phyloP scores from a whole-genome alignment of 2,888 invertebrate species.

The Pimpla rufipes region DNA sequence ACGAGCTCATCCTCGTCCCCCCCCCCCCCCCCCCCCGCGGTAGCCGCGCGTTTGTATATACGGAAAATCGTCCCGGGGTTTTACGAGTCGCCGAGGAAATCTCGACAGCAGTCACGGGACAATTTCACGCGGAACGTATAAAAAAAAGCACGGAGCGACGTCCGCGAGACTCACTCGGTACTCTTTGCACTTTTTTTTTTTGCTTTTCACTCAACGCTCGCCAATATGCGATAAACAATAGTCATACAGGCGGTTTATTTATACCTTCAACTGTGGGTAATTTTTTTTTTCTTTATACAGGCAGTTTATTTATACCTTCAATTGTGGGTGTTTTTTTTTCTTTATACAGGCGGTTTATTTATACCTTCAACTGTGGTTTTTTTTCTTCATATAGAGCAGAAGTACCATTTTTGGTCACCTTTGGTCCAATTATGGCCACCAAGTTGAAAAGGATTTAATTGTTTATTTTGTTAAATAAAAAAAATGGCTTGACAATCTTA shows the following conservation, averaged over 20 bases:
- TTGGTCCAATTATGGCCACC: too few species aligned
- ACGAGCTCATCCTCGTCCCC: constrained; percentile 29
- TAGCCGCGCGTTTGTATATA: constrained; percentile 21
- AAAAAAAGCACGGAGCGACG: constrained; percentile 63
- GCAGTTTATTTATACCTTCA: constrained; percentile 20
- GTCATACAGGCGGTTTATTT: constrained; percentile 19
- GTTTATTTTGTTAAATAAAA: too few species aligned
- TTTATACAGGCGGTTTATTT: constrained; percentile 14
- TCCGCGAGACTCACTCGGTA: constrained; percentile 41
- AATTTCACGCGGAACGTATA: constrained; percentile 60
- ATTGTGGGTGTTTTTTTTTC: too few species aligned
- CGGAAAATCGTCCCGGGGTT: constrained; percentile 57
- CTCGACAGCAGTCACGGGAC: constrained; percentile 66
- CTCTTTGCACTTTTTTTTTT: constrained; percentile 21
- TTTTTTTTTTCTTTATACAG: too few species aligned
- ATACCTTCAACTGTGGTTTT: too few species aligned
- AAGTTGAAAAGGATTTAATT: too few species aligned
- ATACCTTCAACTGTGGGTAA: too few species aligned
- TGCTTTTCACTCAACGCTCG: constrained; percentile 53
- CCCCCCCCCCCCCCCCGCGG: too few species aligned
- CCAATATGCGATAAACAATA: constrained; percentile 72
- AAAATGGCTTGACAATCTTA: too few species aligned
- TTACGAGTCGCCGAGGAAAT: constrained; percentile 76
- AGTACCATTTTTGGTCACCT: too few species aligned
- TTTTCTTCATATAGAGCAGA: too few species aligned